Percentiles rank a stretch among this genome's conserved stretches.
Evolutionary conservation across 1,140 invertebrate genomes (phyloP).

Genomic region (Penaeus indicus): DNA sequence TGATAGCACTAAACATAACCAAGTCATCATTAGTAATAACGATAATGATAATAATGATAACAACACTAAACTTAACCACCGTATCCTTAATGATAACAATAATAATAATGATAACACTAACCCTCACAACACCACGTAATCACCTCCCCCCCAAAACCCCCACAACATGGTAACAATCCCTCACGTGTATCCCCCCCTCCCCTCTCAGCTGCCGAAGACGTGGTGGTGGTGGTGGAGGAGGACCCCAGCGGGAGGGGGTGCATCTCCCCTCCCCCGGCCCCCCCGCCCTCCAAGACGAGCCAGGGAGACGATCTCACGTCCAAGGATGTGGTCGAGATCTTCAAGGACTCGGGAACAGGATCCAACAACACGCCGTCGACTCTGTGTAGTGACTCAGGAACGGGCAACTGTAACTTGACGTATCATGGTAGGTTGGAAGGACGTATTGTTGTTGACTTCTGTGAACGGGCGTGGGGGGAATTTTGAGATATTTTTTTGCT

Average conservation of each 20-base stretch:
- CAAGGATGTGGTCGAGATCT: constrained; percentile 18
- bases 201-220: neutral
- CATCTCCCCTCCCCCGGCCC: neutral
- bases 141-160: too few relatives aligned
- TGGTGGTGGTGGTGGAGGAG: neutral
- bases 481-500: neutral
- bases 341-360: constrained; percentile 33
- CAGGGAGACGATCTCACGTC: neutral
- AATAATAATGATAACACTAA: too few relatives aligned
- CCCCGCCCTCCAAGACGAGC: neutral
- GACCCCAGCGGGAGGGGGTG: neutral
- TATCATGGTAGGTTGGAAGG: neutral
- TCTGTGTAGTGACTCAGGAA: constrained; percentile 20
- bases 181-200: neutral
- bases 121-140: too few relatives aligned
- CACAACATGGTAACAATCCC: too few relatives aligned
- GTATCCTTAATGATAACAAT: too few relatives aligned
- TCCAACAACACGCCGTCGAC: constrained; percentile 42
- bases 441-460: too few relatives aligned
- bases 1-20: too few relatives aligned
- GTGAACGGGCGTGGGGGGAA: neutral
- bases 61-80: too few relatives aligned
- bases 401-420: neutral
- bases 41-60: too few relatives aligned
- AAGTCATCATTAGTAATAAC: too few relatives aligned